Percentiles rank a stretch among this genome's conserved stretches.
phyloP scores from a whole-genome alignment of 2,797 vertebrate genomes.

The Sardinella longiceps region DNA sequence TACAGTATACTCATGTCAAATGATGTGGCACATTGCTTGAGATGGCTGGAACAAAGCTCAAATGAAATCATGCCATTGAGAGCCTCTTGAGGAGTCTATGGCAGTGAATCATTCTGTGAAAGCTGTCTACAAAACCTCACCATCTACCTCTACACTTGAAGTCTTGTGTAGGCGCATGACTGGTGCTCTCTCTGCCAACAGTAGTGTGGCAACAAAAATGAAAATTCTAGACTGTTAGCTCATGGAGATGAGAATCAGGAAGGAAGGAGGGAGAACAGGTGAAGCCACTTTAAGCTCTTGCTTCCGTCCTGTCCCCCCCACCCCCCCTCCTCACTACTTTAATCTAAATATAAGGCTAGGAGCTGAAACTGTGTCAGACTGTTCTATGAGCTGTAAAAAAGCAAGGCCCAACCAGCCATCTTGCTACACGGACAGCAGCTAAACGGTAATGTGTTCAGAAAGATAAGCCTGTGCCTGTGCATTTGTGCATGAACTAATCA shows the following conservation, averaged over 20 bases:
- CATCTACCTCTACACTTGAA: not conserved
- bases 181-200: not conserved
- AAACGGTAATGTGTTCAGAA: slow-evolving; percentile 16
- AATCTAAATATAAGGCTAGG: slow-evolving; percentile 24
- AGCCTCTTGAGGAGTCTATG: not conserved
- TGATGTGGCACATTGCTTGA: not conserved
- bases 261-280: not conserved
- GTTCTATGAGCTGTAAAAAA: slow-evolving; percentile 14
- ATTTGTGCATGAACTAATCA: slow-evolving; percentile 21
- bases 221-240: slow-evolving; percentile 1
- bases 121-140: not conserved
- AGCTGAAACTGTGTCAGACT: slow-evolving; percentile 17
- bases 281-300: not conserved
- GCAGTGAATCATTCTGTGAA: not conserved
- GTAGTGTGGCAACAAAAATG: not conserved
- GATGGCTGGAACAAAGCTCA: not conserved
- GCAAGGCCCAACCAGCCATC: not conserved
- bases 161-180: not conserved
- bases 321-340: not conserved
- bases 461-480: slow-evolving; percentile 30
- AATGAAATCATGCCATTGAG: not conserved
- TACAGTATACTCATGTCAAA: not conserved
- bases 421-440: not conserved
- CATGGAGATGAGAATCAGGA: not conserved
- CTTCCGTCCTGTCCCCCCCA: not conserved